Evolutionary conservation across 53 echinoderm and acorn worm genomes (phyloP).

Genomic region (Paracentrotus lividus): DNA sequence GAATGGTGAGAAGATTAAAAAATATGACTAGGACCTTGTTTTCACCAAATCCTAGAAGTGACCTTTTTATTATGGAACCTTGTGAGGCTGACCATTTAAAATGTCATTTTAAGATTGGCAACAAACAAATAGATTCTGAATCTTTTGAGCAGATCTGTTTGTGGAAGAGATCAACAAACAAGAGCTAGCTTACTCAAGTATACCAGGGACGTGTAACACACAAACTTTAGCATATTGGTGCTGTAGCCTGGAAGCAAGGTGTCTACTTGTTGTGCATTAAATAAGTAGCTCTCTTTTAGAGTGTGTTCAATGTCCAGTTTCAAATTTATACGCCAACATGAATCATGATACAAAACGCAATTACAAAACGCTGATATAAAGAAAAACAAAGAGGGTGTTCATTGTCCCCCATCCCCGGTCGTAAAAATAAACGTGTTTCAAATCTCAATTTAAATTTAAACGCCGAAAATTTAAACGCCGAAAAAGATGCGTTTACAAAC

Average conservation of each 20-base stretch:
- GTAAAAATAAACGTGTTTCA: too few species aligned
- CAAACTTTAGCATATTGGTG: neutral
- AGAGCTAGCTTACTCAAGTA: neutral
- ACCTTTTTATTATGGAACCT: neutral
- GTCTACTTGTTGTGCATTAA: neutral
- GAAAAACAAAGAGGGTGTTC: too few species aligned
- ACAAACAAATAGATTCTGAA: neutral
- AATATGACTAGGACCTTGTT: neutral
- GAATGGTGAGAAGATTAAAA: too few species aligned
- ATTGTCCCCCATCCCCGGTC: too few species aligned
- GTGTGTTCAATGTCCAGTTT: too few species aligned
- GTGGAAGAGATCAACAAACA: constrained; percentile 12
- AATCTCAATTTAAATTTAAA: too few species aligned
- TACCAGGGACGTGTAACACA: constrained; percentile 1
- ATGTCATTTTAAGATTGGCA: neutral
- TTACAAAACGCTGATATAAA: too few species aligned
- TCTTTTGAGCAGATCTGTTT: neutral
- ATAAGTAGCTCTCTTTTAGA: neutral
- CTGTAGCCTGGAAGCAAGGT: neutral
- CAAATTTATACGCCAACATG: too few species aligned
- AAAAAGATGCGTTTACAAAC: too few species aligned
- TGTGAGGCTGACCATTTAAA: neutral
- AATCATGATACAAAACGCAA: too few species aligned
- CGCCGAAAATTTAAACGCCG: too few species aligned
- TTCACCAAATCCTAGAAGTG: neutral